phyloP scores from a whole-genome alignment of 2,113 vertebrate genomes.

The Sebastes schlegelii region DNA sequence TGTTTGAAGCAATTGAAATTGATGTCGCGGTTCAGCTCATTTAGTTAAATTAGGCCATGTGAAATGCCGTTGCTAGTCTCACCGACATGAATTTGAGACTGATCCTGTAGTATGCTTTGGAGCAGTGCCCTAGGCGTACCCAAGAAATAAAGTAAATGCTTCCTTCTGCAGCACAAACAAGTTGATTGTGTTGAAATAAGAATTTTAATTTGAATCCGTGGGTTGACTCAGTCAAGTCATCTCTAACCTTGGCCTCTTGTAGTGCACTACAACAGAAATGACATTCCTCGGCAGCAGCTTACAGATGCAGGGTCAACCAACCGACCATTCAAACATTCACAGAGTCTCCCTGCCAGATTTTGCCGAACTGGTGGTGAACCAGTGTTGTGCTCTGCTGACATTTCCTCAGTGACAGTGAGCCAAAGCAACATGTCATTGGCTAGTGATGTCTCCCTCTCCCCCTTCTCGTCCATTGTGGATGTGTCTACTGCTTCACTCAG shows the following conservation, averaged over 20 bases:
- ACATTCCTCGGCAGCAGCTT: conserved; percentile 31
- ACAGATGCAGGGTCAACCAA: conserved; percentile 61
- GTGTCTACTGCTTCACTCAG: conserved; percentile 64
- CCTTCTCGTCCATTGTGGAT: conserved; percentile 62
- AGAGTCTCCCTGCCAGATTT: conserved; percentile 28
- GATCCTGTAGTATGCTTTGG: neutral
- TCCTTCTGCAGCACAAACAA: conserved; percentile 12
- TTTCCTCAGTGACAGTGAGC: conserved; percentile 72
- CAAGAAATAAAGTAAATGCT: conserved; percentile 2
- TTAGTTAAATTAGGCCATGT: neutral
- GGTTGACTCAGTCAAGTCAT: conserved; percentile 7
- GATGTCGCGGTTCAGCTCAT: neutral
- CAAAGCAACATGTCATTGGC: conserved; percentile 73
- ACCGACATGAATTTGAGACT: neutral
- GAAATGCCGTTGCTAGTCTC: neutral
- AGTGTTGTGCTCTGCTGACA: conserved; percentile 67
- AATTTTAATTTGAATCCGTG: conserved; percentile 47
- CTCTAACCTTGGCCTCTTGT: conserved; percentile 40
- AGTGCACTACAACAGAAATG: conserved; percentile 47
- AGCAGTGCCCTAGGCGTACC: neutral
- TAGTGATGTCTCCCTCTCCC: conserved; percentile 69
- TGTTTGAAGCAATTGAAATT: neutral
- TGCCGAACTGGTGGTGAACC: conserved; percentile 29
- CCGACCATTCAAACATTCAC: conserved; percentile 46
- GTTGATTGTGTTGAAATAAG: conserved; percentile 4